Evolutionary conservation across 2,888 invertebrate genomes (phyloP), one percentile per base, ranked within the genome.

Genomic region (Monochamus alternatus): DNA sequence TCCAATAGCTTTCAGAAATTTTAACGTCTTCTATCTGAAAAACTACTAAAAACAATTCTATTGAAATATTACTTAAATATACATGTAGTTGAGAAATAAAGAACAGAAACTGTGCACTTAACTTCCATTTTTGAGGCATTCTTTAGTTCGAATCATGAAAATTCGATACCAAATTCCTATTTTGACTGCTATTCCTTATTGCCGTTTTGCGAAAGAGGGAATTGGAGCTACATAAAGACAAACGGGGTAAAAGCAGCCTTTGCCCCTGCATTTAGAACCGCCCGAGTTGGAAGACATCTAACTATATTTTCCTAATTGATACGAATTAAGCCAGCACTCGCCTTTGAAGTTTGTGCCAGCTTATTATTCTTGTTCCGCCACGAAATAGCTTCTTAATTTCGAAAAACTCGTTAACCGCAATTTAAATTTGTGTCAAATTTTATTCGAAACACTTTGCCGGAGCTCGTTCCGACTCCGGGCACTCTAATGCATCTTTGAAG

Each of bases 371-470:
- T 84, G 85, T 86, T 87, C 86, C 86, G 84, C 81, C 81, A 76
- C 84, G 86, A 86, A 85, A 88, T 88, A 83, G 87, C 87, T 87
- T 86, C 87, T 85, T 87, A 87, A 87, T 87, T 87, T 85, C 85
- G 81, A 85, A 86, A 87, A 88, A 87, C 86, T 87, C 84, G 87
- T 88, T 87, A 88, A 86, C 87, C 87, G 81, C 87, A 87, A 87
- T 87, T 87, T 87, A 84, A 87, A 87, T 87, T 87, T 87, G 87
- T 84, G 85, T 85, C 85, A 87, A 86, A 87, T 86, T 88, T 86
- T 85, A 87, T 88, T 84, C 79, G 83, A 82, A 83, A 84, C 85
- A 75, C 86, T 86, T 85, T 85, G 84, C 74, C 55, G 51, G 44
- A 58, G 74, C 73, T 69, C 75, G 65, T 66, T 77, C 80, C 71